These are phyloP conservation scores for Nycticebus coucang DNA, from an alignment of 2,113 vertebrate species.

Conservation along the genomic window DNA sequence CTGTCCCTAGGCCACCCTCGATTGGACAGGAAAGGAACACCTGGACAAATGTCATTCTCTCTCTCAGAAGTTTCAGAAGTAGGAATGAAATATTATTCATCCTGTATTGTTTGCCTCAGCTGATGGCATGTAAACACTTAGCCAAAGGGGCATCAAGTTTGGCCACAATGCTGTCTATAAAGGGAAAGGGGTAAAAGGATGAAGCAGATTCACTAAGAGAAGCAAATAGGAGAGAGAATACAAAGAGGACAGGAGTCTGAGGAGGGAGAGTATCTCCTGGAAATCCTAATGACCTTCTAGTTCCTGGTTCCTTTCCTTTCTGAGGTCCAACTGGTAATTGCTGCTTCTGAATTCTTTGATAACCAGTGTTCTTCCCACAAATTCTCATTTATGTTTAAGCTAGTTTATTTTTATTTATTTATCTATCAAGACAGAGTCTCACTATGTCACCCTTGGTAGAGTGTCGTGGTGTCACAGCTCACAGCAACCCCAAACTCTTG, in stretches of 20 bases:
- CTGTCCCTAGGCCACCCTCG: not conserved
- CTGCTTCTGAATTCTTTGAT: not conserved
- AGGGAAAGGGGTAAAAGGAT: not conserved
- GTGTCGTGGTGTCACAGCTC: too few relatives aligned
- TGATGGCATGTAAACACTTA: not conserved
- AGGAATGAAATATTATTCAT: not conserved
- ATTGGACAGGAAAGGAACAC: not conserved
- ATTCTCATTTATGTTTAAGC: slow-evolving; percentile 13
- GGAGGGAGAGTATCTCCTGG: not conserved
- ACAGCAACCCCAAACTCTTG: too few relatives aligned
- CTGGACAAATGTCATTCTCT: not conserved
- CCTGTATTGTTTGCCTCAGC: not conserved
- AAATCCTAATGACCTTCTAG: not conserved
- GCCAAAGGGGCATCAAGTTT: not conserved
- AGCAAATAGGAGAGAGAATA: not conserved
- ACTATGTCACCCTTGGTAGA: too few relatives aligned
- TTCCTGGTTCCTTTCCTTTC: not conserved
- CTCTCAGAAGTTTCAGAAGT: not conserved
- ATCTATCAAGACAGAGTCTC: too few relatives aligned
- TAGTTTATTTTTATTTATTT: not conserved
- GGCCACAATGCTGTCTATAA: not conserved
- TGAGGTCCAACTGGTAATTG: not conserved
- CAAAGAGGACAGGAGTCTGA: not conserved
- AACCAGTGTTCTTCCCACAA: not conserved
- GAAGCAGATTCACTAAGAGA: not conserved